A percentile compares a stretch with the other conserved stretches of the same genome.
Evolutionary conservation across 2,797 vertebrate genomes (phyloP).

Genomic region (Acrossocheilus fasciatus): DNA sequence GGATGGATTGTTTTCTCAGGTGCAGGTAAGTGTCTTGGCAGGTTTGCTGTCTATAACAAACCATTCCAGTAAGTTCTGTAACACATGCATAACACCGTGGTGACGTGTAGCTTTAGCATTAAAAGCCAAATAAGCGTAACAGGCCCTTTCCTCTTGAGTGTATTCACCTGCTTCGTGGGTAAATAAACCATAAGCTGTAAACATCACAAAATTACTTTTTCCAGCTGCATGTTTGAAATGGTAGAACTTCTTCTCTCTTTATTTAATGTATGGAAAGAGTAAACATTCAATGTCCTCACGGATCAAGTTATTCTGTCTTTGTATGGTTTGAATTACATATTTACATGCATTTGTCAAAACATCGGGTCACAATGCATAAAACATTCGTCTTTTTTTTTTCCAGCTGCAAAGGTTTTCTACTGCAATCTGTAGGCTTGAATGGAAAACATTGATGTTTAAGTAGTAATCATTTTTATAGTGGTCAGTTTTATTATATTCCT

Average conservation of each 20-base stretch:
- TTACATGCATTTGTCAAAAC: slow-evolving; percentile 40
- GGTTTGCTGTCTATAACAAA: slow-evolving; percentile 32
- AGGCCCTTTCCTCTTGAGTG: background rate
- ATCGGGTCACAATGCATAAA: slow-evolving; percentile 11
- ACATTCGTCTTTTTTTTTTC: background rate
- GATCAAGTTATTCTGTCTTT: slow-evolving; percentile 18
- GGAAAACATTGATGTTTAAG: slow-evolving; percentile 2
- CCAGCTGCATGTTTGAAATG: slow-evolving; percentile 29
- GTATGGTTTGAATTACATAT: slow-evolving; percentile 37
- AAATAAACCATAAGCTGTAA: slow-evolving; percentile 35
- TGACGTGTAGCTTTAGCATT: slow-evolving; percentile 21
- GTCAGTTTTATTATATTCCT: slow-evolving; percentile 25
- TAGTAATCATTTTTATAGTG: slow-evolving; percentile 4
- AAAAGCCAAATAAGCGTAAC: slow-evolving; percentile 30
- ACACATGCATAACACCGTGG: background rate
- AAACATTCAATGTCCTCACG: slow-evolving; percentile 2
- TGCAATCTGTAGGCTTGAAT: slow-evolving; percentile 14
- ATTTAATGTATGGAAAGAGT: slow-evolving; percentile 3
- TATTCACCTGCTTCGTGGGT: slow-evolving; percentile 31
- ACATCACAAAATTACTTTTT: slow-evolving; percentile 2
- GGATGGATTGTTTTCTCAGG: slow-evolving; percentile 41
- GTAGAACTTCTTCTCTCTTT: background rate
- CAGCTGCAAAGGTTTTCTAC: background rate
- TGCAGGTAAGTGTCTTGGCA: slow-evolving; percentile 34
- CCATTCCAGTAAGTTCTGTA: background rate